These are phyloP conservation scores for Dryocosmus kuriphilus DNA, from an alignment of 2,888 invertebrate species.

Conservation along the genomic window DNA sequence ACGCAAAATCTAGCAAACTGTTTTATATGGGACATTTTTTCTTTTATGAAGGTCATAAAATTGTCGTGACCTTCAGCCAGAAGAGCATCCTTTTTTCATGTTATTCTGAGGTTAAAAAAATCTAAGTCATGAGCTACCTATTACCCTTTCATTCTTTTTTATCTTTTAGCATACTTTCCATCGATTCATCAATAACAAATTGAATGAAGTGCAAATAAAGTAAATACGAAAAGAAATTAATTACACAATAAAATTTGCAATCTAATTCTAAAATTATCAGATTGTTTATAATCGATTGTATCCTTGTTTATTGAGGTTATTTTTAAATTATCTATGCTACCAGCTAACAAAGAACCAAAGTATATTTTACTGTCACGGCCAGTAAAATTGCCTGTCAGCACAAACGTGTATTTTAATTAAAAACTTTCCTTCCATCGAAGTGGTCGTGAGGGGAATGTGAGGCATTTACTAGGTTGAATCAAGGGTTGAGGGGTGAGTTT, in stretches of 20 bases:
- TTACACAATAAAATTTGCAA: too few species aligned
- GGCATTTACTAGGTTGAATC: conserved; percentile 3
- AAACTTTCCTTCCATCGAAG: conserved; percentile 26
- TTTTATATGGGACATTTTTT: not conserved
- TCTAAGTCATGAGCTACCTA: not conserved
- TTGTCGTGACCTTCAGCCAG: not conserved
- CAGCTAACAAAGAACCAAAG: not conserved
- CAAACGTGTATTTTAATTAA: conserved; percentile 34
- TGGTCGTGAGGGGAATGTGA: conserved; percentile 21
- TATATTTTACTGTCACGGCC: conserved; percentile 6
- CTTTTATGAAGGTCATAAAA: not conserved
- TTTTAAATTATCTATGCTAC: conserved; percentile 18
- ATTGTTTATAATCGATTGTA: too few species aligned
- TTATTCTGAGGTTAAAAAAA: not conserved
- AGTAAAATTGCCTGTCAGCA: conserved; percentile 36
- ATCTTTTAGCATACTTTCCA: too few species aligned
- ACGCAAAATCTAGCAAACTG: not conserved
- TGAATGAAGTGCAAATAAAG: too few species aligned
- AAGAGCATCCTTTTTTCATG: not conserved
- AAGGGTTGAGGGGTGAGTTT: not conserved
- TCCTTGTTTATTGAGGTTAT: not conserved
- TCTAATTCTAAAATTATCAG: too few species aligned
- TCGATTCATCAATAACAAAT: too few species aligned
- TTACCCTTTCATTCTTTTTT: not conserved
- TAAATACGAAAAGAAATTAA: too few species aligned